A percentile compares a stretch with the other conserved stretches of the same genome.
Conservation (phyloP, 2,888 invertebrate species). For the Orthosia gothica region DNA sequence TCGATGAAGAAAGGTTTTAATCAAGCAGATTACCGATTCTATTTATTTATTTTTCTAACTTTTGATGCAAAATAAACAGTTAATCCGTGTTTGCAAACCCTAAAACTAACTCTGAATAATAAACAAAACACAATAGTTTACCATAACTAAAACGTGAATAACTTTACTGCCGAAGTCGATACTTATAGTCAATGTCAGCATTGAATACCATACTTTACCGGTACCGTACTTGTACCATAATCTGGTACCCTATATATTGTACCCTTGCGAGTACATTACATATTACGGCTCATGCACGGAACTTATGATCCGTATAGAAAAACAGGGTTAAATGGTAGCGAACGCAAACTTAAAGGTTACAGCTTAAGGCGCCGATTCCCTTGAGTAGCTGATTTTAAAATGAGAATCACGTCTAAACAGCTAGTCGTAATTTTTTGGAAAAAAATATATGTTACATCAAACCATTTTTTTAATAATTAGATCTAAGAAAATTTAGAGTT, state of each 20-base stretch:
- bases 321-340: neutral
- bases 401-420: too few species aligned
- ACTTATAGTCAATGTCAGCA: neutral
- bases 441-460: too few species aligned
- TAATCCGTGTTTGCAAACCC: neutral
- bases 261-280: constrained; percentile 18
- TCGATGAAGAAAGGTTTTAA: neutral
- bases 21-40: neutral
- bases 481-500: too few species aligned
- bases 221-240: constrained; percentile 4
- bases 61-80: neutral
- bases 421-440: too few species aligned
- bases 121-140: constrained; percentile 2
- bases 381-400: too few species aligned
- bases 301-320: constrained; percentile 39
- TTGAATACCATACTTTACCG: constrained; percentile 12
- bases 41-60: neutral
- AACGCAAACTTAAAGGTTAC: constrained; percentile 21
- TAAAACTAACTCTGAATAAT: neutral
- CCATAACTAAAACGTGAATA: constrained; percentile 18
- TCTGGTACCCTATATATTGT: neutral
- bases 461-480: too few species aligned
- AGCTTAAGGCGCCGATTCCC: too few species aligned
- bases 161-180: constrained; percentile 6
- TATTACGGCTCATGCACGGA: constrained; percentile 7